Evolutionary conservation across 2,888 invertebrate species (phyloP), one percentile per base, ranked within the genome.

Genomic region (Parasteatoda lunata): DNA sequence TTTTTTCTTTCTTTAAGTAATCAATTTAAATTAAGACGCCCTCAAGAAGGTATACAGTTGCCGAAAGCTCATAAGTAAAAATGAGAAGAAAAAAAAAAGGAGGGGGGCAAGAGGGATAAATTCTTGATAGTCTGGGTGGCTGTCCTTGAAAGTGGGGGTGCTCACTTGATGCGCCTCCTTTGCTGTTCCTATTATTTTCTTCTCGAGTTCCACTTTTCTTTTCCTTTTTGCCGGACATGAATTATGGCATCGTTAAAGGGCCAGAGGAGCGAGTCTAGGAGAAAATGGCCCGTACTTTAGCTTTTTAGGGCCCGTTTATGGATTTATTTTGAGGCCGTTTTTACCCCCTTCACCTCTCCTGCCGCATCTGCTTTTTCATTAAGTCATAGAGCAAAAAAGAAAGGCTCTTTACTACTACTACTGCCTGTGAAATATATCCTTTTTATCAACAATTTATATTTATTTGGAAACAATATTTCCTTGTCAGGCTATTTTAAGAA

Each of bases 201-300:
- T 59, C 30, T 48, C 66, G 52, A 77, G 71, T 77, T 84, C 65
- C 76, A 77, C 77, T 77, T 84, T 68, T 59, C 64, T 69, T 59
- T 68, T 73, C 52, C 59, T 59, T 7, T 59, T 54, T 52, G 75
- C 83, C 52, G 83, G 83, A 72, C 83, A 84, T 84, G 83, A 84
- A 72, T 77, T 84, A 84, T 84, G 83, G 73, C 83, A 77, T 84
- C 83, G 83, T 84, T 84, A 84, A 84, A 77, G 76, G 77, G 71
- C 52, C 70, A 30, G 65, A 72, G 72, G 83, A 73, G 54, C 73
- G 7, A 52, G 59, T 59, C 49, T 69, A 47, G 82, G 51, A 52
- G 76, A 70, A 82, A 82, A 70, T 76, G 82, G 69, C 52, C 66
- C 65, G 65, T 48, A 64, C 52, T 77, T 77, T 52, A 15, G 83